Conservation (phyloP, 1,140 invertebrate species). For the Lithobius niger region DNA sequence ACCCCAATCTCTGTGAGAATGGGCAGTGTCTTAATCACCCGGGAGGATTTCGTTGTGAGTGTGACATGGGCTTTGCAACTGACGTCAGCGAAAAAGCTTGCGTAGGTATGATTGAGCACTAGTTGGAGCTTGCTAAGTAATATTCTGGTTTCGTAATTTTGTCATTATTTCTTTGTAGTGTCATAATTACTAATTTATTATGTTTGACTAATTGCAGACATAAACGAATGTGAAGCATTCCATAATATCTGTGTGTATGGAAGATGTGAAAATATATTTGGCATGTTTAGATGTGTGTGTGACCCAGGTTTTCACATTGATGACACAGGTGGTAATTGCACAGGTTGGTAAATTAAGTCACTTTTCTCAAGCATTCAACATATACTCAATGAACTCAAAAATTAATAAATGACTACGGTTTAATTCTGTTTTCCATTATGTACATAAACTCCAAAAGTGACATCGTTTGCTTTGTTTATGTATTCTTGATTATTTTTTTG, state of each 20-base stretch:
- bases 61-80: slow-evolving; percentile 65
- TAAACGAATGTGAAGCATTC: slow-evolving; percentile 81
- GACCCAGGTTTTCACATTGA: slow-evolving; percentile 70
- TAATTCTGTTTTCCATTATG: too few species aligned
- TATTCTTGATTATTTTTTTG: too few species aligned
- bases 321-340: slow-evolving; percentile 44
- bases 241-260: slow-evolving; percentile 74
- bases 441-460: too few species aligned
- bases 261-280: slow-evolving; percentile 71
- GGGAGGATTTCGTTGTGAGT: slow-evolving; percentile 73
- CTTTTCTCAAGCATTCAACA: not conserved
- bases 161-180: slow-evolving; percentile 6
- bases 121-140: slow-evolving; percentile 7
- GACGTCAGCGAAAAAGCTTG: slow-evolving; percentile 54
- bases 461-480: too few species aligned
- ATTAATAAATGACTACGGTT: not conserved
- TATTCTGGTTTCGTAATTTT: slow-evolving; percentile 6
- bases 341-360: slow-evolving; percentile 27
- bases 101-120: slow-evolving; percentile 33
- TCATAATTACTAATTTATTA: slow-evolving; percentile 2
- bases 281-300: slow-evolving; percentile 75
- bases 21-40: slow-evolving; percentile 70
- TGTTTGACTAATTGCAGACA: slow-evolving; percentile 42
- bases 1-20: slow-evolving; percentile 57
- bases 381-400: not conserved